These are phyloP conservation scores for Pelobates cultripes DNA, from an alignment of 2,797 vertebrate species.

Conservation along the genomic window DNA sequence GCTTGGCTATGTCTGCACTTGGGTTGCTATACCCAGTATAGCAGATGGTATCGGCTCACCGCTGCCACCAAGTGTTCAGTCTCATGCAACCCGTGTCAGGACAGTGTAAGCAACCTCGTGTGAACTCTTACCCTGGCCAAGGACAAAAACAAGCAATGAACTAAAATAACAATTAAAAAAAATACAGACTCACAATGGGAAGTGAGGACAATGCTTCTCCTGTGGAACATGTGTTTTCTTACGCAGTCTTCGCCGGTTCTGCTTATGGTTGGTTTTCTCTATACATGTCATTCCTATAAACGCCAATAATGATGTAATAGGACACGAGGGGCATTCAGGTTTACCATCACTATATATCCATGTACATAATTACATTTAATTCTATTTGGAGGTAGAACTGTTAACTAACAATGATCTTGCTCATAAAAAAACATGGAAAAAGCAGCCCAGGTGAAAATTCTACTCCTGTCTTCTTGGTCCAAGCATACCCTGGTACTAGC, in stretches of 20 bases:
- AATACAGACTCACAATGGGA: neutral
- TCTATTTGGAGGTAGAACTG: no score
- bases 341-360: no score
- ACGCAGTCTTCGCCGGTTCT: neutral
- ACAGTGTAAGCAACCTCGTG: conserved; percentile 34
- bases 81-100: neutral
- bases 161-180: conserved; percentile 26
- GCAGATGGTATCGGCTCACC: conserved; percentile 75
- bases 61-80: conserved; percentile 89
- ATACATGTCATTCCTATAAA: no score
- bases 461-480: neutral
- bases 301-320: no score
- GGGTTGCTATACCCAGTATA: neutral
- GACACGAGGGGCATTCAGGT: no score
- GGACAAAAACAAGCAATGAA: conserved; percentile 26
- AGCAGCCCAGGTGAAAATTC: no score
- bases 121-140: conserved; percentile 44
- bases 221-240: neutral
- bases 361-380: no score
- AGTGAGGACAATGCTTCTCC: conserved; percentile 20
- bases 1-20: neutral
- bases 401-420: no score
- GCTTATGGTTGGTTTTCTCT: neutral
- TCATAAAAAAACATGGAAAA: no score
- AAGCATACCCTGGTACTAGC: conserved; percentile 24